Evolutionary conservation across 2,888 invertebrate genomes (phyloP), one percentile per base, ranked within the genome.

Genomic region (Pollenia griseotomentosa): DNA sequence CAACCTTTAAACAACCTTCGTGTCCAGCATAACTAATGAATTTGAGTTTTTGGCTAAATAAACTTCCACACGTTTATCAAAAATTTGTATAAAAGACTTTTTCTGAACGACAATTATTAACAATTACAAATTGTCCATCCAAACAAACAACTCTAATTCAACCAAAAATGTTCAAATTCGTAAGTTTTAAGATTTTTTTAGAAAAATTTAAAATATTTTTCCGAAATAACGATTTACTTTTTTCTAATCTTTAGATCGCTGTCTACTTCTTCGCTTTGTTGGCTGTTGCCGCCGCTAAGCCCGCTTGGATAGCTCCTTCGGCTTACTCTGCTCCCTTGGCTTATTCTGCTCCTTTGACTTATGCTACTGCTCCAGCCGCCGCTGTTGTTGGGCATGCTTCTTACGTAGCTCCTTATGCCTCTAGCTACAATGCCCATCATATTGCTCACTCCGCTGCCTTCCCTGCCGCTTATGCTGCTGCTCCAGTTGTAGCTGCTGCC

Each of bases 391-490:
- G 91, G 42, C 91, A 90, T 81, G 91, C 92, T 11, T 89, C 92
- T 44, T 92, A 92, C 65, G 90, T 92, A 44, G 92, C 91, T 16
- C 92, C 92, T 14, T 92, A 92, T 82, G 92, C 91, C 84, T 90
- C 91, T 89, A 92, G 90, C 88, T 92, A 92, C 78, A 89, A 88
- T 46, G 90, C 92, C 12, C 90, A 92, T 73, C 89, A 88, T 11
- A 79, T 92, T 11, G 92, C 92, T 7, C 92, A 92, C 59, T 92
- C 92, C 53, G 92, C 92, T 40, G 92, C 92, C 83, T 91, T 90
- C 88, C 91, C 92, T 2, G 92, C 92, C 40, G 90, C 91, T 75
- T 90, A 90, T 83, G 87, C 90, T 23, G 88, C 89, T 55, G 87
- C 89, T 19, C 42, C 88, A 10, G 23, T 83, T 55, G 73, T 79